Conservation (phyloP, 2,797 vertebrate genomes). For the Setipinna tenuifilis region DNA sequence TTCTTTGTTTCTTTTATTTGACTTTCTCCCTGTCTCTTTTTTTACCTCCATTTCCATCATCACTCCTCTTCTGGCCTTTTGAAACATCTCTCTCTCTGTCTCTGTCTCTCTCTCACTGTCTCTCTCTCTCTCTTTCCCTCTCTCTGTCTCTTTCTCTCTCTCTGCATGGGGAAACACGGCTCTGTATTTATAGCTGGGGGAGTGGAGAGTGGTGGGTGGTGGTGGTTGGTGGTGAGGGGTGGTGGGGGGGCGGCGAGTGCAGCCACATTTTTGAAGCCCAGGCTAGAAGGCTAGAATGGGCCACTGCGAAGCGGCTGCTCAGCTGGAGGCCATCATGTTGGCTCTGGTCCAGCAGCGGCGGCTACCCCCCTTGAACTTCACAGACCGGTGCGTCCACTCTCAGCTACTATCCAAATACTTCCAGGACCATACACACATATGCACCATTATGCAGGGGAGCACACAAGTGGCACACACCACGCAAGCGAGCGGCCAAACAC, state of each 20-base stretch:
- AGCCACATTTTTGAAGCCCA: slow-evolving; percentile 9
- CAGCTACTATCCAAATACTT: neutral
- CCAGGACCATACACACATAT: neutral
- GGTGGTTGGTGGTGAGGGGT: too few species aligned
- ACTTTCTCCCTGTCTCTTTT: neutral
- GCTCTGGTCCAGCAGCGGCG: slow-evolving; percentile 11
- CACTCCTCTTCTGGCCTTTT: too few species aligned
- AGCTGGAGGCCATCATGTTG: neutral
- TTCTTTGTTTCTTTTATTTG: neutral
- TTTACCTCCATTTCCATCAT: neutral
- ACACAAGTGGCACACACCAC: neutral
- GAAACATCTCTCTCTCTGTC: neutral
- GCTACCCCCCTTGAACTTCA: slow-evolving; percentile 28
- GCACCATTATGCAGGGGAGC: neutral
- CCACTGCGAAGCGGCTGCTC: neutral
- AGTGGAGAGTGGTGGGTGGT: too few species aligned
- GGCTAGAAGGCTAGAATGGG: slow-evolving; percentile 15
- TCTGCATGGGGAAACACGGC: neutral
- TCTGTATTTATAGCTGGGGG: slow-evolving; percentile 27
- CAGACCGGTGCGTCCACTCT: neutral
- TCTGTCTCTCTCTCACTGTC: neutral
- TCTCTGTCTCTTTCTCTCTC: neutral
- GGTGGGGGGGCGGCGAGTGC: neutral
- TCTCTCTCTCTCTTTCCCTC: neutral
- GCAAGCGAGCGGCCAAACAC: neutral